Evolutionary conservation across 1,140 invertebrate species (phyloP), one percentile per base, ranked within the genome.

Genomic region (Heliconius eleuchia): DNA sequence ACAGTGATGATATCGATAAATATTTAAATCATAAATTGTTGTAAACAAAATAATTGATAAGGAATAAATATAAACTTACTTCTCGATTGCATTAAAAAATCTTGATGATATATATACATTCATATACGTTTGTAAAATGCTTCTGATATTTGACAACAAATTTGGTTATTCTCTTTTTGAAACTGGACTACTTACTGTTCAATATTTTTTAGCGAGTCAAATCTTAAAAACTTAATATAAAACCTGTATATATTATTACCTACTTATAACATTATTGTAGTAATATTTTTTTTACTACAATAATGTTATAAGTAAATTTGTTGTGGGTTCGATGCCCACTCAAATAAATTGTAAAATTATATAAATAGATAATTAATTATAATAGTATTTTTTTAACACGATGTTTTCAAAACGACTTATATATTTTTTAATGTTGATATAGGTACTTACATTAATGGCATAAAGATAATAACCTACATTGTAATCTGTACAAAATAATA

Each of bases 151-250:
- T 80, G 78, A 80, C 78, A 80, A 34, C 27, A 76, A 80, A 72
- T 80, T 66, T 80, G 57, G 73, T 4, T 30, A 72, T 76, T 74
- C 78, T 23, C 27, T 74, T 79, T 88, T 86, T 78, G 72, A 88
- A 86, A 66, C 27, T 13, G 27, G 9, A 66, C 60, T 18, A 66
- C n/a, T 66, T 66, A 66, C 3, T 66, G 13, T 16, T 16, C 13
- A 46, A 30, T 66, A 66, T 66, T 66, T 66, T 66, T 66, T 13
- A 23, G 4, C 27, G 5, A 30, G 11, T 66, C 3, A 1, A 6
- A 66, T 23, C 13, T 66, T 66, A 27, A 66, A 30, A 0, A 66
- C 11, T 5, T 8, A 66, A 66, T 66, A 66, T 66, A 66, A 27
- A 66, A 66, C 60, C 60, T 57, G 5, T 57, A 8, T 57, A 23